Evolutionary conservation across 1,140 invertebrate species (phyloP), one percentile per base, ranked within the genome.

Genomic region (Anastrepha obliqua): DNA sequence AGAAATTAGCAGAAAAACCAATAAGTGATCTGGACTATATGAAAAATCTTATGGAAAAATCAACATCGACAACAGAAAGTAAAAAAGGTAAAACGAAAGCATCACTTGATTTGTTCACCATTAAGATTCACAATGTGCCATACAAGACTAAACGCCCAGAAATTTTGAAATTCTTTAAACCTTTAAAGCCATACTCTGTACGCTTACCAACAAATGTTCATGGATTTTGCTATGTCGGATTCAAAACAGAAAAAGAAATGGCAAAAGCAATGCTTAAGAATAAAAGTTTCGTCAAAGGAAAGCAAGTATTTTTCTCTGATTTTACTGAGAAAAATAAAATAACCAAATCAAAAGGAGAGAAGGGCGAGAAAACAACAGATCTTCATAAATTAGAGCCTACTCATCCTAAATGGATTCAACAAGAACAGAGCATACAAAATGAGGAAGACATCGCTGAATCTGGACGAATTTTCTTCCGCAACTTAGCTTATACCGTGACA

Each of bases 401-500:
- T 29, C 94, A 94, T 87, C 90, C 94, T 13, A 96, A 95, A 93
- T 96, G 95, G 96, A 95, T 95, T 90, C 95, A 95, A 89, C 97
- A 97, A 93, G 94, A 96, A 91, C 95, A 96, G 62, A 93, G 94
- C 42, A 90, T 97, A 8, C 95, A 96, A 90, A 95, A 96, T 90
- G 97, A 97, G 93, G 98, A 98, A 93, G 95, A 94, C 88, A 96
- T 98, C 87, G 97, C 96, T 2, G 97, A 98, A 93, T 98, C 98
- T 90, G 99, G 99, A 3, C 95, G 97, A 89, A 97, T 99, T 89
- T 99, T 98, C 95, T 94, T 99, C 13, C 94, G 99, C 89, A 99
- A 99, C 95, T 94, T 99, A 20, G 94, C 98, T 0, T 99, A 99
- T 93, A 95, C 96, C 1, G 96, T 96, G 5, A 98, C 96, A 1